Evolutionary conservation across 2,797 vertebrate species (phyloP), one percentile per base, ranked within the genome.

Genomic region (Carapus acus): DNA sequence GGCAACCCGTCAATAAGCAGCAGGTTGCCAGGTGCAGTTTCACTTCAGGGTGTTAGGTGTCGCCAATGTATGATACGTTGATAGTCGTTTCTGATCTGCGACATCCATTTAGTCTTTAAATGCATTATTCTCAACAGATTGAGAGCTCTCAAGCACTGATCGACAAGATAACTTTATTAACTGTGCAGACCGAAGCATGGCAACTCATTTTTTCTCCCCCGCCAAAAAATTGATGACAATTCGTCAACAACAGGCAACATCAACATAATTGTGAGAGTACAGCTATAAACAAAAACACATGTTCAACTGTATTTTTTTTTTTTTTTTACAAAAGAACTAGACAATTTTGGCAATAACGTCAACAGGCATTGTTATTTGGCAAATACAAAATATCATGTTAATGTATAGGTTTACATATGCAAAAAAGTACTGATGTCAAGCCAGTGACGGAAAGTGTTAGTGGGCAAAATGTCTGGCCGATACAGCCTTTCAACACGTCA

Each of bases 201-300:
- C 73, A 71, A 46, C 71, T 58, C 39, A 66, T 68, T 69, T 84
- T 83, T 76, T 79, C 77, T 83, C 81, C n/a, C n/a, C n/a, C n/a
- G n/a, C n/a, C n/a, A n/a, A n/a, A 83, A 85, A 84, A 55, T 62
- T 77, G 76, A 55, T 62, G 45, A 50, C 55, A 64, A 71, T 31
- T 49, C 44, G 33, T 49, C 38, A 74, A 76, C 44, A 67, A 83
- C 72, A 65, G 55, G 58, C 65, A 51, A 43, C 74, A 83, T 53
- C 49, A 76, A 82, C 68, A 71, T 13, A 83, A 79, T 71, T 67
- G 66, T 69, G 31, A 75, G 33, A 58, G 54, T 39, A 68, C 36
- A n/a, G 27, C 15, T 5, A 27, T 21, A 20, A 71, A 83, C 31
- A 17, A 37, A 70, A 71, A 64, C 53, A 67, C 59, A 51, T 33